Evolutionary conservation across 2,888 invertebrate species (phyloP), one percentile per base, ranked within the genome.

Genomic region (Ornithoptera alexandrae): DNA sequence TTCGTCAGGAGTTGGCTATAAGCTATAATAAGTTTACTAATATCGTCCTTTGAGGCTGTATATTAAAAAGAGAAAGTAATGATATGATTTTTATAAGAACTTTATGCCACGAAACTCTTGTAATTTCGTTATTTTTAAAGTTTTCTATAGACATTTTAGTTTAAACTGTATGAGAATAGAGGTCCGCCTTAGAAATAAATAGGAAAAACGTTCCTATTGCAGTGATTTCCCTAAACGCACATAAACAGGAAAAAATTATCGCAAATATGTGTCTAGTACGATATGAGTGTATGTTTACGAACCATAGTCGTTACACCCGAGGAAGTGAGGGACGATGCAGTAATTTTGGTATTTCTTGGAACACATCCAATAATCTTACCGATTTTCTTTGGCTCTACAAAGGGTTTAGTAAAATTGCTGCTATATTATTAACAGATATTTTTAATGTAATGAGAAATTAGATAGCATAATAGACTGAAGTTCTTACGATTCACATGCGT

Each of bases 301-400:
- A 67, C 62, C 53, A 42, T 17, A 72, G 74, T 70, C 73, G 74
- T 73, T 72, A 75, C 73, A 72, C 69, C 72, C 64, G 68, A 73
- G 71, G 73, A 73, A 74, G 73, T 65, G 74, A 77, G 78, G 76
- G 69, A 75, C 76, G 76, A 75, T 77, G 76, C 79, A 74, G 77
- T 81, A 78, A 80, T 79, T 77, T 74, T 74, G 65, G 68, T 67
- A 71, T 74, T 72, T 74, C 56, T 72, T 80, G 79, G 80, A 78
- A 56, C 62, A 42, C 56, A 63, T 77, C 79, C 81, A 80, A 72
- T 24, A 60, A 18, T 57, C 20, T 10, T 18, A 57, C 20, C 20
- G 10, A 57, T 18, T 17, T 15, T 17, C 17, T 15, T 50, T 50
- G 18, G 50, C 39, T 39, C 39, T 1, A 39, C 15, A 18, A 50